Base-by-base conservation (phyloP, 2,113 vertebrate species). In the Crocuta crocuta region DNA sequence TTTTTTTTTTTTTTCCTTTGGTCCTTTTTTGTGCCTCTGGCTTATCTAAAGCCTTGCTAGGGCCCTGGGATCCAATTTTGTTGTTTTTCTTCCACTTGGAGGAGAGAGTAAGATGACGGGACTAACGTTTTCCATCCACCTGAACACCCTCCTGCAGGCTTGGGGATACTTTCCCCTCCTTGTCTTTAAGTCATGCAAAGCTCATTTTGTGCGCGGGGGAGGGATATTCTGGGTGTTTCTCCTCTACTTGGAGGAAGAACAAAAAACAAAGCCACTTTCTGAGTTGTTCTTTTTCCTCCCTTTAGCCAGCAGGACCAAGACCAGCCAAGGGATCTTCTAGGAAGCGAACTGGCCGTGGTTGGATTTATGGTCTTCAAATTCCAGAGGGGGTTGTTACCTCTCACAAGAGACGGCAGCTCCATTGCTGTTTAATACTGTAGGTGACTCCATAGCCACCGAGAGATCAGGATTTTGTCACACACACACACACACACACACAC, bases 11-110 rank as follows among this genome's bases (percentile, higher is more conserved):
- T 39, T 50, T 80, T 85, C 50, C 55, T 39, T 76, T 76, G 28
- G 24, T 65, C 15, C 15, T 53, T 35, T 50, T 28, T 23, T 35
- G 21, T 33, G 23, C 16, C 43, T 87, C 48, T 80, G 16, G 21
- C 55, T 83, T 89, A 86, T 85, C n/a, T 45, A 61, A 93, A 97
- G 70, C 58, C 65, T 95, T 85, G n/a, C 31, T 89, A 35, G 50
- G 86, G 68, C 15, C 31, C n/a, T 55, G 45, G 58, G 21, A 88
- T 84, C 39, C 28, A 19, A 68, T 92, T 85, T 92, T 70, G 58
- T n/a, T 76, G 15, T 86, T 92, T 94, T 90, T 15, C 66, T 95
- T 89, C 58, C 53, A 74, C 43, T 83, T 68, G 55, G 33, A 93
- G 68, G 63, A 78, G 33, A 83, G 15, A 95, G 45, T 31, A 83